A percentile compares a stretch with the other conserved stretches of the same genome.
phyloP scores from a whole-genome alignment of 2,797 vertebrate genomes.

The Spinibarbus caldwelli region DNA sequence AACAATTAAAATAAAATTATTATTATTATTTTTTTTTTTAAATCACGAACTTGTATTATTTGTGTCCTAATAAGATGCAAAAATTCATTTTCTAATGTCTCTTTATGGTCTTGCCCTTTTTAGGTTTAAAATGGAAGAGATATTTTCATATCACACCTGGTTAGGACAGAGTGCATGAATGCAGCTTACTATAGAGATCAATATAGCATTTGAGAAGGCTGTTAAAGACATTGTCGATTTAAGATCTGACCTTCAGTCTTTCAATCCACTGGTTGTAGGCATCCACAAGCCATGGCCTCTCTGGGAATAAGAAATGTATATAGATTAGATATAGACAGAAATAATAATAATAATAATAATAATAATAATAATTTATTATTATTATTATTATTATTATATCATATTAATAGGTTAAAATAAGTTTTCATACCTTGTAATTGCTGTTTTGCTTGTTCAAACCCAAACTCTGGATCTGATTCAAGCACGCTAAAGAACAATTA shows the following conservation, averaged over 20 bases:
- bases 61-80: too few relatives aligned
- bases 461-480: slow-evolving; percentile 93
- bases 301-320: slow-evolving; percentile 68
- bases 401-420: neutral
- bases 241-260: slow-evolving; percentile 85
- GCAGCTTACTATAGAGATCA: neutral
- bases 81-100: too few relatives aligned
- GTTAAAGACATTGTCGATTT: neutral
- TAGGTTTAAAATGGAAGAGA: neutral
- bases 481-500: slow-evolving; percentile 81
- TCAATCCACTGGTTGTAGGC: slow-evolving; percentile 89
- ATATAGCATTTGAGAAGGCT: neutral
- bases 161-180: slow-evolving; percentile 9
- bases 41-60: too few relatives aligned
- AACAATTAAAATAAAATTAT: too few relatives aligned
- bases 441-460: slow-evolving; percentile 93
- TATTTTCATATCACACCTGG: neutral
- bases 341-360: too few relatives aligned
- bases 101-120: too few relatives aligned
- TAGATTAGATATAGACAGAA: neutral
- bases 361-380: too few relatives aligned
- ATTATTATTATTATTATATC: neutral
- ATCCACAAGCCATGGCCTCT: slow-evolving; percentile 94
- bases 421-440: slow-evolving; percentile 89
- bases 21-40: too few relatives aligned